Conservation (phyloP, 2,797 vertebrate genomes). For the Falco novaeseelandiae region DNA sequence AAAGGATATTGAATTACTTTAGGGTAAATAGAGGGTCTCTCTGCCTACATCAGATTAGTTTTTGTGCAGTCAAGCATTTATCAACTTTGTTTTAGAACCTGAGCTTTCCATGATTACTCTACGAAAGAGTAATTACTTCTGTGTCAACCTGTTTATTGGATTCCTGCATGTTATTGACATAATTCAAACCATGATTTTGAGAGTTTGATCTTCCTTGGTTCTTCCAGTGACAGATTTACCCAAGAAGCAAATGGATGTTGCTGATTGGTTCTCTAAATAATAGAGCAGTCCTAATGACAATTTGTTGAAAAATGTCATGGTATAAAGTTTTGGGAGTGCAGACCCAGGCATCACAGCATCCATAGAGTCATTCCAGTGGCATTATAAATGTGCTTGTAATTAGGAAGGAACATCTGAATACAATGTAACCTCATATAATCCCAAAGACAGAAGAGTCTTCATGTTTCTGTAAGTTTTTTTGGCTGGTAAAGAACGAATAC, state of each 20-base stretch:
- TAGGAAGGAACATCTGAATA: neutral
- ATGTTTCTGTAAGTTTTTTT: neutral
- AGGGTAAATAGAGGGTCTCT: neutral
- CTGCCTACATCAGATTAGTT: neutral
- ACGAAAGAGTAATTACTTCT: neutral
- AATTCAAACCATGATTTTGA: neutral
- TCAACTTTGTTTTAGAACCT: neutral
- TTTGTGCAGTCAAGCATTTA: neutral
- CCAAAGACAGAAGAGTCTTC: neutral
- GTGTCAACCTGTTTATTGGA: neutral
- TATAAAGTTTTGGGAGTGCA: neutral
- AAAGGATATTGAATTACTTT: neutral
- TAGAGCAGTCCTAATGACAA: neutral
- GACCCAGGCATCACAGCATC: neutral
- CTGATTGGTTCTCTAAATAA: neutral
- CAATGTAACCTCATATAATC: neutral
- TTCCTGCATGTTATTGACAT: neutral
- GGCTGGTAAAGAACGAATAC: neutral
- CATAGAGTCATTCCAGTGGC: neutral
- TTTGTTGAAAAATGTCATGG: neutral
- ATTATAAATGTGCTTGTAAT: neutral
- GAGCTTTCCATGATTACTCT: neutral
- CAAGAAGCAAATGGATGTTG: neutral
- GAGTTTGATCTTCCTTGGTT: neutral
- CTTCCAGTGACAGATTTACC: neutral